Evolutionary conservation across 2,113 vertebrate species (phyloP).

Genomic region (Bungarus multicinctus): DNA sequence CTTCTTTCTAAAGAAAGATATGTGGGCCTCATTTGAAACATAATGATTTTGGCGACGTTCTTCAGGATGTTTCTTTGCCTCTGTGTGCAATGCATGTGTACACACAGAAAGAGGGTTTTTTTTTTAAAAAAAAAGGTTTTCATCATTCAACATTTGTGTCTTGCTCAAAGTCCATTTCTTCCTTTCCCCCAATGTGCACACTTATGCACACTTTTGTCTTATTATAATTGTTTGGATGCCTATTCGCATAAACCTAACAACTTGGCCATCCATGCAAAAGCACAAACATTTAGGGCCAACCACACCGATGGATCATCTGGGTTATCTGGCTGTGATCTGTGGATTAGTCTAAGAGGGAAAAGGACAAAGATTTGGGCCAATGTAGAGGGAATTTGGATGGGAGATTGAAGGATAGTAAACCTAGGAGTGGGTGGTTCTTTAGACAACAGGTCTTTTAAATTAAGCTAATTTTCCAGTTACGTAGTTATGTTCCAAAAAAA

Average conservation of each 20-base stretch:
- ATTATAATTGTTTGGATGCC: background rate
- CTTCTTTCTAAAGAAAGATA: constrained; percentile 34
- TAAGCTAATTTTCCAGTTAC: background rate
- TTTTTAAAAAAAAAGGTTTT: background rate
- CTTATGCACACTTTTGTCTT: background rate
- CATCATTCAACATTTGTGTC: background rate
- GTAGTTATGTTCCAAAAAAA: background rate
- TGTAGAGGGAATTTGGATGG: no score
- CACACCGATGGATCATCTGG: background rate
- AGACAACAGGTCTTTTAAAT: background rate
- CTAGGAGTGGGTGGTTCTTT: background rate
- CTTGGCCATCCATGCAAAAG: background rate
- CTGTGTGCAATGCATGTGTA: background rate
- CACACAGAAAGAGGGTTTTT: background rate
- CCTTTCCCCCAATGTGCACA: background rate
- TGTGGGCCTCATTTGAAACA: constrained; percentile 10
- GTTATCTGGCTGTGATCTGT: background rate
- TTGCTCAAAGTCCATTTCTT: background rate
- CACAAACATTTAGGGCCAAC: background rate
- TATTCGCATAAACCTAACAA: background rate
- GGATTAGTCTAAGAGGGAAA: background rate
- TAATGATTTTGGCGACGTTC: background rate
- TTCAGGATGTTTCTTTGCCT: background rate
- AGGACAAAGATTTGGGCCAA: background rate
- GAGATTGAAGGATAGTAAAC: background rate